A percentile compares a stretch with the other conserved stretches of the same genome.
Evolutionary conservation across 2,113 vertebrate genomes (phyloP).

Genomic region (Anarrhichthys ocellatus): DNA sequence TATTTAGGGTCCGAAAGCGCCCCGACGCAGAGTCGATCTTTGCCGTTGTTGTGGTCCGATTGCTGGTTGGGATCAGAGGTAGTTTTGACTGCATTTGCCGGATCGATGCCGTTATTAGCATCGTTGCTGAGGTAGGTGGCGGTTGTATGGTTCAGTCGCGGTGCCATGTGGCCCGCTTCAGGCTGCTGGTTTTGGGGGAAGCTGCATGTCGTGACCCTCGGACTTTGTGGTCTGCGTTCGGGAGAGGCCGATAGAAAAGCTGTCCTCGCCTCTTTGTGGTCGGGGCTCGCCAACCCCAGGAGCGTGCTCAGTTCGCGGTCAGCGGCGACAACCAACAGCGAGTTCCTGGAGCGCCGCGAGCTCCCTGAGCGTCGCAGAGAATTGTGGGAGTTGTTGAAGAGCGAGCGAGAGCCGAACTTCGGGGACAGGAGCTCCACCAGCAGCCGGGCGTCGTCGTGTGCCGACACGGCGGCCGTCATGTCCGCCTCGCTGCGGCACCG

Average conservation of each 20-base stretch:
- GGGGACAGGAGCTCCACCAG: slow-evolving; percentile 82
- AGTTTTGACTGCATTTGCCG: background rate
- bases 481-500: slow-evolving; percentile 92
- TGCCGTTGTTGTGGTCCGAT: slow-evolving; percentile 29
- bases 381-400: slow-evolving; percentile 62
- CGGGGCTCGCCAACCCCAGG: slow-evolving; percentile 71
- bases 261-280: slow-evolving; percentile 31
- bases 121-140: slow-evolving; percentile 29
- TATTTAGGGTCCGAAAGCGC: background rate
- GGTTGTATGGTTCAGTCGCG: slow-evolving; percentile 6
- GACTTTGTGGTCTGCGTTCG: background rate
- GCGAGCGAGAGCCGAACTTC: slow-evolving; percentile 53
- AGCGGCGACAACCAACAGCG: slow-evolving; percentile 71
- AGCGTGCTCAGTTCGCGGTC: slow-evolving; percentile 86
- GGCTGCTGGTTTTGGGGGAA: slow-evolving; percentile 29
- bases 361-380: slow-evolving; percentile 82
- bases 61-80: slow-evolving; percentile 50
- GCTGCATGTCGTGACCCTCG: background rate
- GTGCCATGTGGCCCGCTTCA: background rate
- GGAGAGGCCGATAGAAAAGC: background rate
- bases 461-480: slow-evolving; percentile 80
- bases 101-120: background rate
- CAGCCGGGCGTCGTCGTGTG: slow-evolving; percentile 69
- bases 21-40: background rate
- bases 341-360: slow-evolving; percentile 84